Evolutionary conservation across 2,113 vertebrate species (phyloP), one percentile per base, ranked within the genome.

Genomic region (Struthidea cinerea): DNA sequence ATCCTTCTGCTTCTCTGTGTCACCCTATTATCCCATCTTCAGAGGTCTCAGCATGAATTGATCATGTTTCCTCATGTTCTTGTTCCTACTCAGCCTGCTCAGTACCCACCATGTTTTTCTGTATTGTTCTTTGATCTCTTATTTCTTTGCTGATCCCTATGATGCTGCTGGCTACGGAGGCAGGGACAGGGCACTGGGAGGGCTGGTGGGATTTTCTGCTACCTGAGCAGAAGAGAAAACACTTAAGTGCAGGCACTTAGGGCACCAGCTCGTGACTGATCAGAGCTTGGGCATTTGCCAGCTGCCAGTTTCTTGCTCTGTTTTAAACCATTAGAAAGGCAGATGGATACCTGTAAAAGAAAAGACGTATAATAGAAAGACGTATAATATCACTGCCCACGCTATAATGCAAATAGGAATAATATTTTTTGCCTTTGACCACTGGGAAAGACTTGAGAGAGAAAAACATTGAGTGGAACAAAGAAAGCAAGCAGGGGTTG

Each of bases 21-120:
- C 52, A 82, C 44, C 49, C 57, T 90, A 85, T 95, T 86, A 93
- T 96, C 52, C 39, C 37, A 30, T 93, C 63, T 96, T 84, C 94
- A 86, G 79, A 89, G 42, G 70, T 93, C 68, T 91, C 44, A 56
- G 60, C 50, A 41, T 17, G 50, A 91, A 77, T 90, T 91, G 87
- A 35, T 74, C 33, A 1, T 41, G 32, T 84, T 92, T 96, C 35
- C 55, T 91, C 55, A 46, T 73, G 81, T 61, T 90, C 52, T 69
- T 70, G 47, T 19, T 87, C 88, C 44, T 39, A 41, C n/a, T 20
- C 77, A 89, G 53, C 65, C 65, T 44, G 27, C 52, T 92, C 26
- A 37, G 30, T 44, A 50, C 20, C 15, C 39, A 84, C 6, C 17
- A 15, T 57, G 67, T 44, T 60, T 84, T 24, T 22, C 3, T 37